Percentiles rank a stretch among this genome's conserved stretches.
These are phyloP conservation scores for Nephrotoma flavescens DNA, from an alignment of 2,888 invertebrate genomes.

Conservation along the genomic window DNA sequence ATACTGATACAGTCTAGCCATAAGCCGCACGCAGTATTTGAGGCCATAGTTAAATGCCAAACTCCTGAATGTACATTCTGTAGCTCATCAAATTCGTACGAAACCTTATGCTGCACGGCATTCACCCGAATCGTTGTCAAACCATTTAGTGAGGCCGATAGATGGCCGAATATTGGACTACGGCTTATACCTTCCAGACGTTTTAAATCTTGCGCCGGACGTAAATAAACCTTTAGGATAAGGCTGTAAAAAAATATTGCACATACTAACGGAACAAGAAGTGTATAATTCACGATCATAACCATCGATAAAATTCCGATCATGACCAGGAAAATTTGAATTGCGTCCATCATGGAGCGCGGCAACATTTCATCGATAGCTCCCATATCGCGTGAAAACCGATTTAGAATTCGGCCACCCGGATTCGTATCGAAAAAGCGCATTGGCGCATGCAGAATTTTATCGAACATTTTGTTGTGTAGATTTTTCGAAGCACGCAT, in stretches of 20 bases:
- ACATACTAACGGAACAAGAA: constrained; percentile 48
- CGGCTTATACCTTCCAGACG: constrained; percentile 58
- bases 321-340: constrained; percentile 41
- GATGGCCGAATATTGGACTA: constrained; percentile 84
- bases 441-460: constrained; percentile 62
- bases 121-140: constrained; percentile 75
- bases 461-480: constrained; percentile 73
- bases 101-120: constrained; percentile 49
- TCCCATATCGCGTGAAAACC: constrained; percentile 63
- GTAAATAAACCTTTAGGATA: constrained; percentile 51
- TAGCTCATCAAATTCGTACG: constrained; percentile 56
- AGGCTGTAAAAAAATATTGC: constrained; percentile 47
- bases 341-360: constrained; percentile 36
- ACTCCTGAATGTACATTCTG: constrained; percentile 40
- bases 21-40: constrained; percentile 49
- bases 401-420: constrained; percentile 55
- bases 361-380: constrained; percentile 43
- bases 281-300: constrained; percentile 50
- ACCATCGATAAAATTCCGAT: constrained; percentile 63
- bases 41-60: constrained; percentile 28
- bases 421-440: constrained; percentile 78
- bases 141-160: constrained; percentile 75
- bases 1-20: constrained; percentile 58
- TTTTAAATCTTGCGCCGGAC: constrained; percentile 60
- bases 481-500: constrained; percentile 61